Conservation (phyloP, 1,140 invertebrate genomes). For the Calephelis virginiensis region DNA sequence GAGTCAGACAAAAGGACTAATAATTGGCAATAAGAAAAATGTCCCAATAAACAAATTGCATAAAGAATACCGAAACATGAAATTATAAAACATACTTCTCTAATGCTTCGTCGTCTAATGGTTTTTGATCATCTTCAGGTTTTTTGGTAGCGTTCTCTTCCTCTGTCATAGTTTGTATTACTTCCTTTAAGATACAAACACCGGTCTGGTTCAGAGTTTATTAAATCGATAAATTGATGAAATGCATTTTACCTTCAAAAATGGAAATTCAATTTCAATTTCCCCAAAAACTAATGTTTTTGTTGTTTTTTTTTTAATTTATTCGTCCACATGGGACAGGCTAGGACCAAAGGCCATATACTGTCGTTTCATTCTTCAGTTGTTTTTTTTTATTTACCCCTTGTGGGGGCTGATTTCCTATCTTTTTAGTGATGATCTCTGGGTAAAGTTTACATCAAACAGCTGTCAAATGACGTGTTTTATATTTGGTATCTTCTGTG, state of each 20-base stretch:
- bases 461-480: too few relatives aligned
- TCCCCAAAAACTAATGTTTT: slow-evolving; percentile 1
- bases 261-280: slow-evolving; percentile 3
- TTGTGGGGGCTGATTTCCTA: too few relatives aligned
- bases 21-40: too few relatives aligned
- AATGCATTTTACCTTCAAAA: slow-evolving; percentile 19
- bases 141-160: slow-evolving; percentile 67
- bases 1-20: too few relatives aligned
- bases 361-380: too few relatives aligned
- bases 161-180: slow-evolving; percentile 70
- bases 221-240: slow-evolving; percentile 16
- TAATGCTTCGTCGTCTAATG: slow-evolving; percentile 67
- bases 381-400: too few relatives aligned
- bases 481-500: too few relatives aligned
- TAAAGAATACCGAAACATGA: neutral
- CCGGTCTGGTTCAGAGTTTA: slow-evolving; percentile 10
- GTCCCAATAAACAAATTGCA: too few relatives aligned
- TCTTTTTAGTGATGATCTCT: too few relatives aligned
- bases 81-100: slow-evolving; percentile 56
- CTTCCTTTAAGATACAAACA: slow-evolving; percentile 15
- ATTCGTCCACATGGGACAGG: too few relatives aligned
- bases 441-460: too few relatives aligned
- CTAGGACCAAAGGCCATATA: too few relatives aligned
- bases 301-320: neutral
- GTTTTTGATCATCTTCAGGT: slow-evolving; percentile 51